phyloP scores from a whole-genome alignment of 2,113 vertebrate genomes.

The Callaeas wilsoni region DNA sequence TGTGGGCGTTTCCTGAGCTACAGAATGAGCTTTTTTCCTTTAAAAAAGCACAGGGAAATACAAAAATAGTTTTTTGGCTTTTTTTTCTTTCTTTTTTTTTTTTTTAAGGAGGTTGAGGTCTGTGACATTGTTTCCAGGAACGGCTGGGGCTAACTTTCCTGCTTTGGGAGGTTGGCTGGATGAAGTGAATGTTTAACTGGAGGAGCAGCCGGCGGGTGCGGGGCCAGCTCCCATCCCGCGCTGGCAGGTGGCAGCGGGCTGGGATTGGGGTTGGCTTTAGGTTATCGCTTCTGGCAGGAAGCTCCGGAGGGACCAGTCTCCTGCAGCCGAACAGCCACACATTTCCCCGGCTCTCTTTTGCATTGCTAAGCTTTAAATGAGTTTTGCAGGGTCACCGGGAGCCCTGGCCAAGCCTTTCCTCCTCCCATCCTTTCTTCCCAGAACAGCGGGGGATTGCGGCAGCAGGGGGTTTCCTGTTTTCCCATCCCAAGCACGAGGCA shows the following conservation, averaged over 20 bases:
- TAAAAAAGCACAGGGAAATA: conserved; percentile 43
- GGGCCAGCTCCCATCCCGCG: neutral
- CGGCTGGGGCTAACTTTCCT: neutral
- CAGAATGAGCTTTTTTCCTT: conserved; percentile 52
- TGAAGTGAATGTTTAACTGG: neutral
- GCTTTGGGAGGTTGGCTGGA: neutral
- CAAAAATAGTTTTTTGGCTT: conserved; percentile 33
- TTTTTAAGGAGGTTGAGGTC: neutral
- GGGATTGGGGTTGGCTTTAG: neutral
- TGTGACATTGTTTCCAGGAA: conserved; percentile 23
- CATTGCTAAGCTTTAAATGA: neutral
- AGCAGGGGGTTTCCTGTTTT: conserved; percentile 11
- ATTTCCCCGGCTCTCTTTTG: neutral
- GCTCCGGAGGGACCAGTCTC: neutral
- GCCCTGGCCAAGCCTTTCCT: conserved; percentile 1
- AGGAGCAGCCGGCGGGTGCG: neutral
- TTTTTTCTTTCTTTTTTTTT: neutral
- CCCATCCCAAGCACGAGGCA: neutral
- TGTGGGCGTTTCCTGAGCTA: conserved; percentile 61
- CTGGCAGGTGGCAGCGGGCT: neutral
- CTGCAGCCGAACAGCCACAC: neutral
- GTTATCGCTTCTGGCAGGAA: neutral
- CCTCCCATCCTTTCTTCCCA: neutral
- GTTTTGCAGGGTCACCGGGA: conserved; percentile 4
- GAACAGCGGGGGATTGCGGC: neutral